Conservation (phyloP, 1,140 invertebrate genomes). For the Scaptomyza montana region DNA sequence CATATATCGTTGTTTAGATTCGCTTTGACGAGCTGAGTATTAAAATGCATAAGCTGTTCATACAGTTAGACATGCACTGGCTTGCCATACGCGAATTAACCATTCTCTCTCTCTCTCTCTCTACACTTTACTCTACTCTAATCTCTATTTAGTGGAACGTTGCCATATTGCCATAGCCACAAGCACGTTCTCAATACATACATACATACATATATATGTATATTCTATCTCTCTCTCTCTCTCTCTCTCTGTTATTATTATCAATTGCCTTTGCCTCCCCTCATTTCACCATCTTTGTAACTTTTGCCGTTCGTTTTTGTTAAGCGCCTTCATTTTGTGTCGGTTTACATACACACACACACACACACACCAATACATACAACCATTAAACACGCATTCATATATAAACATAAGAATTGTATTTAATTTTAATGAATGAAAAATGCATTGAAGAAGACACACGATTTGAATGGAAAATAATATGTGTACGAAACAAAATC, state of each 20-base stretch:
- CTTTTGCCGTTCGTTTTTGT: slow-evolving; percentile 70
- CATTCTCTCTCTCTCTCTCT: background rate
- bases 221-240: too few relatives aligned
- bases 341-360: slow-evolving; percentile 51
- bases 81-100: background rate
- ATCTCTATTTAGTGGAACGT: slow-evolving; percentile 43
- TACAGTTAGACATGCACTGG: slow-evolving; percentile 40
- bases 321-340: slow-evolving; percentile 83
- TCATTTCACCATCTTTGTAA: slow-evolving; percentile 19
- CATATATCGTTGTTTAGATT: slow-evolving; percentile 34
- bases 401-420: slow-evolving; percentile 66
- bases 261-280: slow-evolving; percentile 28
- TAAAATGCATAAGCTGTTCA: slow-evolving; percentile 33
- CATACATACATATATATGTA: background rate
- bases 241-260: slow-evolving; percentile 10
- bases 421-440: slow-evolving; percentile 69
- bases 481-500: slow-evolving; percentile 36
- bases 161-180: slow-evolving; percentile 76
- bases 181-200: slow-evolving; percentile 55
- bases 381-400: slow-evolving; percentile 49
- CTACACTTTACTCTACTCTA: slow-evolving; percentile 1
- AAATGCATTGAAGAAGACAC: slow-evolving; percentile 49
- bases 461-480: slow-evolving; percentile 45
- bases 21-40: slow-evolving; percentile 56
- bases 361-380: slow-evolving; percentile 47